These are phyloP conservation scores for Moxostoma hubbsi DNA, from an alignment of 2,797 vertebrate genomes.

Conservation along the genomic window DNA sequence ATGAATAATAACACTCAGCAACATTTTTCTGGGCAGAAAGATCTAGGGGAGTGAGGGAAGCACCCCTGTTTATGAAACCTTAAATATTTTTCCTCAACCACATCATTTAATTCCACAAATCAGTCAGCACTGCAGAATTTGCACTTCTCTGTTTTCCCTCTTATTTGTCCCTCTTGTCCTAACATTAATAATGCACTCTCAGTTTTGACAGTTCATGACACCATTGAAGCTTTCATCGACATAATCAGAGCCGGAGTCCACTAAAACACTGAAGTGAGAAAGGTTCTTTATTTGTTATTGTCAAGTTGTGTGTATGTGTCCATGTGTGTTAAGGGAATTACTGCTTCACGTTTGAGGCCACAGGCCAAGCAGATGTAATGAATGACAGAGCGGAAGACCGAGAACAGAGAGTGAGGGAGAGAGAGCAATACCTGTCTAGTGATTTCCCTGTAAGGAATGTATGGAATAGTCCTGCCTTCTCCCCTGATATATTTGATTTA, in stretches of 20 bases:
- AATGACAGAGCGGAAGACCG: constrained; percentile 29
- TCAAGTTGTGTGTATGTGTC: not conserved
- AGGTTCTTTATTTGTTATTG: constrained; percentile 18
- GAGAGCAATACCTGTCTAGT: not conserved
- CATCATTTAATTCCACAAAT: constrained; percentile 20
- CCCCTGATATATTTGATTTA: too few relatives aligned
- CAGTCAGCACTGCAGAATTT: constrained; percentile 27
- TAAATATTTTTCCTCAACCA: not conserved
- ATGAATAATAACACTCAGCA: too few relatives aligned
- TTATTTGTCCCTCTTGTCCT: constrained; percentile 36
- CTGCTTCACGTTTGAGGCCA: constrained; percentile 29
- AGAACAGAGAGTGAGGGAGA: constrained; percentile 15
- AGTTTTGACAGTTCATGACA: constrained; percentile 23
- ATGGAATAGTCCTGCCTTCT: too few relatives aligned
- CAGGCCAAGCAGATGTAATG: constrained; percentile 20
- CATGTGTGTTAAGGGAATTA: constrained; percentile 2
- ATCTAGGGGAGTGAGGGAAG: not conserved
- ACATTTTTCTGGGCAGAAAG: too few relatives aligned
- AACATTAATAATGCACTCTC: constrained; percentile 25
- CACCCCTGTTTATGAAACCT: not conserved
- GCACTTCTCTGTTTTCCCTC: not conserved
- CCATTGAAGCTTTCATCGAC: constrained; percentile 20
- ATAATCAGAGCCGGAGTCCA: not conserved
- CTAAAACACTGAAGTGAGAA: constrained; percentile 1
- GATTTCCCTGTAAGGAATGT: too few relatives aligned